Conservation (phyloP, 2,797 vertebrate species). For the Alfaro cultratus region DNA sequence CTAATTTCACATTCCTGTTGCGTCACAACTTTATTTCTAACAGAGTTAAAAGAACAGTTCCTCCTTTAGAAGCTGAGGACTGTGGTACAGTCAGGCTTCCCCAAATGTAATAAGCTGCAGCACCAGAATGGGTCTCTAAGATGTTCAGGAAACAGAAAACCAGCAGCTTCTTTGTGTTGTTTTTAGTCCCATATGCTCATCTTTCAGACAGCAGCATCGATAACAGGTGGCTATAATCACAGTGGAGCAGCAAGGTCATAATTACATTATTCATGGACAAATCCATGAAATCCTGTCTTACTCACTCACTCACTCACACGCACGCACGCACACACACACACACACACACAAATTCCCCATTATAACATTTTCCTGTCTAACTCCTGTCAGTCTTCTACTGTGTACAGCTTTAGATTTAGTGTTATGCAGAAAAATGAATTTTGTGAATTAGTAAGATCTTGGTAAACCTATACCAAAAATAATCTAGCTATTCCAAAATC, state of each 20-base stretch:
- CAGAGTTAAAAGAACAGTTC: neutral
- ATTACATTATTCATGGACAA: slow-evolving; percentile 10
- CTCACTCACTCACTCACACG: no score
- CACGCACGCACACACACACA: no score
- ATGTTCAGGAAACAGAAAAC: neutral
- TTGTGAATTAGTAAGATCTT: neutral
- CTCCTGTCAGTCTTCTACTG: neutral
- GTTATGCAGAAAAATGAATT: neutral
- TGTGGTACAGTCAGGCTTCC: neutral
- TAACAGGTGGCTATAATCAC: slow-evolving; percentile 30
- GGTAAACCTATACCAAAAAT: neutral
- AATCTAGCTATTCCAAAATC: neutral
- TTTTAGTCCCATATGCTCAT: neutral
- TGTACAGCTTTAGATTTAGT: neutral
- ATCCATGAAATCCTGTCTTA: neutral
- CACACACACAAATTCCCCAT: neutral
- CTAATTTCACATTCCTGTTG: neutral
- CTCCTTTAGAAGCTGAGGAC: neutral
- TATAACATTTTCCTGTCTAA: neutral
- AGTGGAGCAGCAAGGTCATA: slow-evolving; percentile 1
- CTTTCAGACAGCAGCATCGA: neutral
- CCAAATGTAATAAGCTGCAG: neutral
- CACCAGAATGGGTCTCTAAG: no score
- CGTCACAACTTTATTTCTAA: neutral
- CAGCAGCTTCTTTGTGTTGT: neutral